phyloP scores from a whole-genome alignment of 2,888 invertebrate species.

The Sialis fuliginosa region DNA sequence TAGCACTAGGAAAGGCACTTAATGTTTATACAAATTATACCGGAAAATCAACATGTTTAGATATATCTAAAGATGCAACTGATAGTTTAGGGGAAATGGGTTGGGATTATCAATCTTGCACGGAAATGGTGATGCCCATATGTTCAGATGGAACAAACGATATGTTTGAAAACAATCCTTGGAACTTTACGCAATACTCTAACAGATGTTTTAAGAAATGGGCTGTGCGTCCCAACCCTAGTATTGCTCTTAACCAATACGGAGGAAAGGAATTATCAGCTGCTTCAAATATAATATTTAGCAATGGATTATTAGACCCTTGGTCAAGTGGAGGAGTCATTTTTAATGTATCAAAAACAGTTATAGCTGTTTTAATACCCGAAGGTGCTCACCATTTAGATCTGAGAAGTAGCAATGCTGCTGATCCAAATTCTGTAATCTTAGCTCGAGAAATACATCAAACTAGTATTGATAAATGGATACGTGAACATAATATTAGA shows the following conservation, averaged over 20 bases:
- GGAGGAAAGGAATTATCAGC: conserved; percentile 58
- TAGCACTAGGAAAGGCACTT: conserved; percentile 46
- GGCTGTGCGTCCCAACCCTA: conserved; percentile 44
- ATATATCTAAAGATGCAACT: conserved; percentile 37
- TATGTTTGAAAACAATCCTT: conserved; percentile 64
- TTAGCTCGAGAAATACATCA: conserved; percentile 43
- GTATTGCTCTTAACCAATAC: conserved; percentile 55
- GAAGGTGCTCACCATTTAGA: conserved; percentile 80
- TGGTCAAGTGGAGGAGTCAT: conserved; percentile 77
- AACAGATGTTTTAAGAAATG: conserved; percentile 51
- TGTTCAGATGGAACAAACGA: conserved; percentile 59
- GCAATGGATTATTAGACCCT: conserved; percentile 74
- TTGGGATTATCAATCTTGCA: conserved; percentile 84
- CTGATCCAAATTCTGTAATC: conserved; percentile 47
- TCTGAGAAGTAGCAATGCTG: conserved; percentile 41
- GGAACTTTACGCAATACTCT: conserved; percentile 51
- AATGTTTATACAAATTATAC: conserved; percentile 71
- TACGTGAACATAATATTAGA: conserved; percentile 12
- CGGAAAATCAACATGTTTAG: conserved; percentile 47
- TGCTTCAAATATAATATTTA: conserved; percentile 57
- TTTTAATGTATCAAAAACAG: conserved; percentile 41
- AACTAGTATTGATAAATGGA: conserved; percentile 42
- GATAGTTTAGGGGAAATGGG: conserved; percentile 43
- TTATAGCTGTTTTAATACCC: conserved; percentile 54
- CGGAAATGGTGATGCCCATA: conserved; percentile 95